Evolutionary conservation across 2,113 vertebrate genomes (phyloP).

Genomic region (Arvicanthis niloticus): DNA sequence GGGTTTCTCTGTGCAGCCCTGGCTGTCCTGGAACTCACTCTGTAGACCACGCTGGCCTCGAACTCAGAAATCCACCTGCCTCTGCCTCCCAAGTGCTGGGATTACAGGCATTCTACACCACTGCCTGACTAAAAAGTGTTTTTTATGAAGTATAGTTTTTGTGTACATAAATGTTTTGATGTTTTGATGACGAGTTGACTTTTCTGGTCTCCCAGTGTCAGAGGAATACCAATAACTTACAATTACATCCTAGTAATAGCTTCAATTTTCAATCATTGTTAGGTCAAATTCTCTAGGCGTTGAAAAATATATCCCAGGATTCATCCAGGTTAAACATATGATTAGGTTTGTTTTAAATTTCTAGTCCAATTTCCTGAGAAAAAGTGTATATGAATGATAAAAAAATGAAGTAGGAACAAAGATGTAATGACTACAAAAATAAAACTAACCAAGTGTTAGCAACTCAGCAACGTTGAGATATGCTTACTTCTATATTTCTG

Average conservation of each 20-base stretch:
- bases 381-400: constrained; percentile 59
- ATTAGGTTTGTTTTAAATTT: constrained; percentile 78
- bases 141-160: constrained; percentile 74
- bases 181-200: constrained; percentile 61
- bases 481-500: constrained; percentile 70
- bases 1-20: too few relatives aligned
- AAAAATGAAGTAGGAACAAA: constrained; percentile 76
- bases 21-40: too few relatives aligned
- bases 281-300: constrained; percentile 73
- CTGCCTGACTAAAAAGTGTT: too few relatives aligned
- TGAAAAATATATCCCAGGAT: constrained; percentile 78
- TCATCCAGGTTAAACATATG: constrained; percentile 41
- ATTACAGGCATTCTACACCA: too few relatives aligned
- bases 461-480: constrained; percentile 61
- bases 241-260: constrained; percentile 72
- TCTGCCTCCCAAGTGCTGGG: too few relatives aligned
- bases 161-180: constrained; percentile 70
- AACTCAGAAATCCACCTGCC: too few relatives aligned
- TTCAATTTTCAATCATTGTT: constrained; percentile 75
- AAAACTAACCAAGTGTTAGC: constrained; percentile 62
- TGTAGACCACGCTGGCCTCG: too few relatives aligned
- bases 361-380: constrained; percentile 87
- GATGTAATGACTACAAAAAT: constrained; percentile 76
- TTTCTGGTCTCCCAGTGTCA: constrained; percentile 74
- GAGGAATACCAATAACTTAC: constrained; percentile 79